Evolutionary conservation across 2,888 invertebrate species (phyloP), one percentile per base, ranked within the genome.

Genomic region (Eristalis pertinax): DNA sequence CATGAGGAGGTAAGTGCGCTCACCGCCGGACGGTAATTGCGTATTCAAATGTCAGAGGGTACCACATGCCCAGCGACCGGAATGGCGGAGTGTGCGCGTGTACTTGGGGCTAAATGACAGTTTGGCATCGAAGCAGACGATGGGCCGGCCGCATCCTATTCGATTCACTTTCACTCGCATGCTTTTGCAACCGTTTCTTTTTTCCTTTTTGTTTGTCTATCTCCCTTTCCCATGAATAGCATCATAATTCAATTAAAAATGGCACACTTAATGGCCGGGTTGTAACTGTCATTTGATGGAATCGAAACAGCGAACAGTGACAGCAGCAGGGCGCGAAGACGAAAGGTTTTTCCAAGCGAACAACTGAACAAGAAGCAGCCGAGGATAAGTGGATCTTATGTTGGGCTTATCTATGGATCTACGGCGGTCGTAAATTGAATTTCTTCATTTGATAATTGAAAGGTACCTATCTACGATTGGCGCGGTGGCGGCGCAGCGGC

Each of bases 221-320:
- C 43, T 67, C 76, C 68, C 15, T 22, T 60, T 81, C 68, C 73
- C 65, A 77, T 63, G 81, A 81, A 82, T 78, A 82, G 38, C 77
- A 86, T 86, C 82, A 86, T 82, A 82, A 82, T 74, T 86, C 77
- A 69, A 86, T 82, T 86, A 82, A 86, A 80, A 76, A 78, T 78
- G 77, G 77, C 77, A 86, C 77, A 73, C 81, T 73, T 74, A 78
- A 50, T 50, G 64, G 26, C 41, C 24, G 35, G 62, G 24, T 26
- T 41, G 43, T 62, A 22, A 56, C 41, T 81, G 70, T 67, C 67
- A 72, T 56, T 24, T n/a, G 22, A 22, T 58, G 38, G 43, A 19
- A 22, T 29, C 24, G 63, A 70, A 64, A 58, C 60, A 2, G 58
- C 24, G 11, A 60, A 50, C 35, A 43, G 43, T 22, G 11, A 26